Conservation (phyloP, 2,113 vertebrate genomes). For the Boulengeromyrus knoepffleri region DNA sequence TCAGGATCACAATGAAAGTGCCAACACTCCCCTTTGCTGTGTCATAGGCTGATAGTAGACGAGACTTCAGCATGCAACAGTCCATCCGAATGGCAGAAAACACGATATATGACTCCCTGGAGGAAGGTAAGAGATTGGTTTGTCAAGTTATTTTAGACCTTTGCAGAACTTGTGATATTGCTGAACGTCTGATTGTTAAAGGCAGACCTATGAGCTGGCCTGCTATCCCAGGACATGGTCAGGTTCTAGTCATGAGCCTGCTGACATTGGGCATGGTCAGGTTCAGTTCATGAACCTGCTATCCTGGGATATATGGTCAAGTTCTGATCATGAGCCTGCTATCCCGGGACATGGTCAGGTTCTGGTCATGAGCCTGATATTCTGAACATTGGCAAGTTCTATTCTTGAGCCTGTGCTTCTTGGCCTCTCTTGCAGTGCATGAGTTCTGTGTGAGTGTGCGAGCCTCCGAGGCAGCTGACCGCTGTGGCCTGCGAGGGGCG, state of each 20-base stretch:
- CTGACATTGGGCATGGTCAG: not conserved
- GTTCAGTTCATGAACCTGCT: not conserved
- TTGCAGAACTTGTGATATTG: not conserved
- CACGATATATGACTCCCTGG: conserved; percentile 73
- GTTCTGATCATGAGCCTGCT: not conserved
- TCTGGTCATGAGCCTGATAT: not conserved
- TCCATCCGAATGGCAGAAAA: conserved; percentile 80
- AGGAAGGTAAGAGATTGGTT: conserved; percentile 61
- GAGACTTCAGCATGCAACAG: not conserved
- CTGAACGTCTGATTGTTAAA: not conserved
- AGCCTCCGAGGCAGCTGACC: conserved; percentile 70
- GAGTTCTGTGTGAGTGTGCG: conserved; percentile 75
- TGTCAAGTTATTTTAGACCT: not conserved
- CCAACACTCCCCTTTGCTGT: conserved; percentile 4
- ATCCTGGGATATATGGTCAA: not conserved
- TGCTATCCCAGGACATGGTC: not conserved
- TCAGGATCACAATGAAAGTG: not conserved
- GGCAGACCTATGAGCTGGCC: not conserved
- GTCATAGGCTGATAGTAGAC: conserved; percentile 36
- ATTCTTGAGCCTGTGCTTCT: not conserved
- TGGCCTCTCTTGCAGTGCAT: conserved; percentile 49
- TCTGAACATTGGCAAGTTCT: not conserved
- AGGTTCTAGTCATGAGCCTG: not conserved
- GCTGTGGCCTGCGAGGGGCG: conserved; percentile 70
- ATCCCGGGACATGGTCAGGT: not conserved